Evolutionary conservation across 2,888 invertebrate species (phyloP).

Genomic region (Hypercompe scribonia): DNA sequence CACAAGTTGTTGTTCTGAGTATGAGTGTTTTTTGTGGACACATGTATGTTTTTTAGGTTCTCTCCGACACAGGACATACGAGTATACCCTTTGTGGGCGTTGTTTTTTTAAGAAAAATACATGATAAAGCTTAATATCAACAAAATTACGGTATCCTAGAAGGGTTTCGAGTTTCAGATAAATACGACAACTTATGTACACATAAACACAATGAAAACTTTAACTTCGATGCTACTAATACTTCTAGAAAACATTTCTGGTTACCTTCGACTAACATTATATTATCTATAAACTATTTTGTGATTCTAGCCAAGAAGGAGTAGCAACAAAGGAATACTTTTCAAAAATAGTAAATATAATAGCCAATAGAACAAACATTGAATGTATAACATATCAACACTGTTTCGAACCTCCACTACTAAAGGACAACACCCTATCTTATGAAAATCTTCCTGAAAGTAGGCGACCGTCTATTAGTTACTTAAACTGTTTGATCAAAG

Average conservation of each 20-base stretch:
- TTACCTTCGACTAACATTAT: not conserved
- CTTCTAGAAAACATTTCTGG: not conserved
- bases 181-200: no score
- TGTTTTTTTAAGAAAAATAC: no score
- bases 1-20: no score
- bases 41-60: no score
- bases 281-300: not conserved
- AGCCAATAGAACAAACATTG: not conserved
- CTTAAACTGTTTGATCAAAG: conserved; percentile 33
- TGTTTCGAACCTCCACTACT: conserved; percentile 16
- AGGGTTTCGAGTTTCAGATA: no score
- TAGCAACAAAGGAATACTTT: conserved; percentile 27
- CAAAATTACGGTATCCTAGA: no score
- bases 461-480: conserved; percentile 45
- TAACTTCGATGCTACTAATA: no score
- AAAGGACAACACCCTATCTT: not conserved
- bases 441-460: conserved; percentile 21
- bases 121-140: no score
- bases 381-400: conserved; percentile 36
- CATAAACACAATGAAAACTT: no score
- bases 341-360: conserved; percentile 30
- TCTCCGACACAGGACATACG: no score
- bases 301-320: conserved; percentile 42
- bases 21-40: no score
- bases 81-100: no score